Evolutionary conservation across 2,888 invertebrate species (phyloP), one percentile per base, ranked within the genome.

Genomic region (Hemithea aestivaria): DNA sequence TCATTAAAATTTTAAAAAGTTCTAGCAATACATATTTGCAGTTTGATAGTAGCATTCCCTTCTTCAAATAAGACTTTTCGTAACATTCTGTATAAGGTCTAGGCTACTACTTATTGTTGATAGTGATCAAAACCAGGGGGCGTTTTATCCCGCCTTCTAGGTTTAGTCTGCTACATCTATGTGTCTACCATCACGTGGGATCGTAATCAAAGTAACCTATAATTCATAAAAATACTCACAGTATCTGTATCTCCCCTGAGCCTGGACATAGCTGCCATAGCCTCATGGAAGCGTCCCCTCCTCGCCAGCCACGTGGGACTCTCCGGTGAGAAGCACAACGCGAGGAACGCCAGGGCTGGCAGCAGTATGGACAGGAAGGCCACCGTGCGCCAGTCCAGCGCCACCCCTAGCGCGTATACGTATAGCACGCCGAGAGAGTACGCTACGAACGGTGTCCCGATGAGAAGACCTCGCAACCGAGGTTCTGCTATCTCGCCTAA

Each of bases 401-500:
- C 67, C 0, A 91, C 91, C 0, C 94, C 94, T 7, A 94, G 73
- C 0, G 90, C 89, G 58, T 94, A 94, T 20, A 94, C 91, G 36
- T 93, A 76, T 0, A 94, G 80, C 27, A 94, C 93, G 11, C 94
- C 94, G 21, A 92, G 72, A 0, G 93, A 92, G 58, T 94, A 94
- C 9, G 93, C 91, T 11, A 93, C 91, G 58, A 92, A 92, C 0
- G 93, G 92, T 0, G 91, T 90, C n/a, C 93, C 92, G 16, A 91
- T 90, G 6, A 94, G 82, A 30, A 88, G 43, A 2, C 93, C 92
- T 40, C 94, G 87, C 9, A 94, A 69, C 56, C 90, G 89, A 10
- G 94, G 92, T 53, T 93, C 93, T 1, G 93, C 90, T 45, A 92
- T 92, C 79, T 94, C 94, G 2, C 93, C 92, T 45, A 94, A 88